Conservation (phyloP, 2,888 invertebrate species). For the Spisula solida region DNA sequence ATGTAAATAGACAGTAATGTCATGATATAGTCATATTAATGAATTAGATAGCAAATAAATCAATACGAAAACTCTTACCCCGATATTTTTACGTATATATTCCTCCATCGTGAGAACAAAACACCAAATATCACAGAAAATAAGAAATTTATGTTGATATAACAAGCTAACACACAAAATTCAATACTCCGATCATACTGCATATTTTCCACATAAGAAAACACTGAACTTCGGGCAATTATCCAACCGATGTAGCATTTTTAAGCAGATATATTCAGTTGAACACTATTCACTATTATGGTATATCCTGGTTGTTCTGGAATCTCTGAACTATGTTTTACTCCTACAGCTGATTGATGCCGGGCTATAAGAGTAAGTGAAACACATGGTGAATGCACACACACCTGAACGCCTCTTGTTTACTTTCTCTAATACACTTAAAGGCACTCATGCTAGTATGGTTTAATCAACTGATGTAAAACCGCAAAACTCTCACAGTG, state of each 20-base stretch:
- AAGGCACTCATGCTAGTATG: constrained; percentile 23
- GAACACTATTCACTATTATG: constrained; percentile 33
- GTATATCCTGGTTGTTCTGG: constrained; percentile 21
- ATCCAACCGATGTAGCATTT: constrained; percentile 38
- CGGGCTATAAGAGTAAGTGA: constrained; percentile 12
- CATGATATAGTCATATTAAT: not conserved
- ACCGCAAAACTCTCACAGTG: not conserved
- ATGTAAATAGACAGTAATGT: too few species aligned
- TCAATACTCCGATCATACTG: constrained; percentile 43
- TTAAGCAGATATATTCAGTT: constrained; percentile 40
- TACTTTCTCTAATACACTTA: constrained; percentile 49
- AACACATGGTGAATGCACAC: constrained; percentile 55
- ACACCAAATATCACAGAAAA: constrained; percentile 17
- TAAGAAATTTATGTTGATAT: constrained; percentile 18
- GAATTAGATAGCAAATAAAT: not conserved
- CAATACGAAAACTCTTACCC: constrained; percentile 53
- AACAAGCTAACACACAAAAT: constrained; percentile 25
- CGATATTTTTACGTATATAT: constrained; percentile 70
- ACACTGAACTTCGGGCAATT: constrained; percentile 36
- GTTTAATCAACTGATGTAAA: not conserved
- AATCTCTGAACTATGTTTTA: not conserved
- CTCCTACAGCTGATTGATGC: constrained; percentile 33
- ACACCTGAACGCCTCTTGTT: constrained; percentile 64
- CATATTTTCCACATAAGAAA: constrained; percentile 39
- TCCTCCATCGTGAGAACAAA: constrained; percentile 61